Conservation (phyloP, 2,113 vertebrate species). For the Menura novaehollandiae region DNA sequence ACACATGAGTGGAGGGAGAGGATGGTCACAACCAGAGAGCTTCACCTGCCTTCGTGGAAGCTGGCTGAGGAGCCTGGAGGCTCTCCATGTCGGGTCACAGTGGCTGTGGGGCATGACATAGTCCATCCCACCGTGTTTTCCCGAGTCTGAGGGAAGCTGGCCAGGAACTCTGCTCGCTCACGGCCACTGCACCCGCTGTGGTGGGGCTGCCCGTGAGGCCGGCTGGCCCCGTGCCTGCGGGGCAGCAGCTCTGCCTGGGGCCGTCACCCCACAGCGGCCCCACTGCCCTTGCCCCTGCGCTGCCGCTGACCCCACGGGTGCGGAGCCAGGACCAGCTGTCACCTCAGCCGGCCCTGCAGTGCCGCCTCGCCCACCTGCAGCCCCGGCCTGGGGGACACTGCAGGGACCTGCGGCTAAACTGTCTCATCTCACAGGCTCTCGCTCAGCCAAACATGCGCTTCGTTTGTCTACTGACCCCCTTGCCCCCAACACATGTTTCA, state of each 20-base stretch:
- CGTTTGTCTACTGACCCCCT: not conserved
- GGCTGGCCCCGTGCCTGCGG: rapidly evolving
- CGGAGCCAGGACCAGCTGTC: rapidly evolving
- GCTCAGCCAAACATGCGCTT: slow-evolving; percentile 19
- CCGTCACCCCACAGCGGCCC: rapidly evolving
- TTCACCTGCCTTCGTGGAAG: not conserved
- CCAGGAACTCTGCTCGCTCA: rapidly evolving
- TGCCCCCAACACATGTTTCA: not conserved
- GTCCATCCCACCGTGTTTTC: rapidly evolving
- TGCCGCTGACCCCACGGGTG: rapidly evolving
- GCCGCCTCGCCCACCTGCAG: not conserved
- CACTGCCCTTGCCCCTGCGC: rapidly evolving
- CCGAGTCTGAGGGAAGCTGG: not conserved
- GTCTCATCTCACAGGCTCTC: not conserved
- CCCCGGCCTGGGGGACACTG: rapidly evolving
- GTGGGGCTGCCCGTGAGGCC: not conserved
- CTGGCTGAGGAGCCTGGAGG: not conserved
- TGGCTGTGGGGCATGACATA: rapidly evolving
- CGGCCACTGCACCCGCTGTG: rapidly evolving
- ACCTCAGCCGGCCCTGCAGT: rapidly evolving
- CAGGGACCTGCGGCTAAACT: not conserved
- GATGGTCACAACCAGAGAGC: not conserved
- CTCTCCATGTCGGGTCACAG: not conserved
- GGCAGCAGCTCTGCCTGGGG: not conserved
- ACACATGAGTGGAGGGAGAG: not conserved